A percentile compares a stretch with the other conserved stretches of the same genome.
Evolutionary conservation across 2,113 vertebrate genomes (phyloP).

Genomic region (Ptychochromis oligacanthus): DNA sequence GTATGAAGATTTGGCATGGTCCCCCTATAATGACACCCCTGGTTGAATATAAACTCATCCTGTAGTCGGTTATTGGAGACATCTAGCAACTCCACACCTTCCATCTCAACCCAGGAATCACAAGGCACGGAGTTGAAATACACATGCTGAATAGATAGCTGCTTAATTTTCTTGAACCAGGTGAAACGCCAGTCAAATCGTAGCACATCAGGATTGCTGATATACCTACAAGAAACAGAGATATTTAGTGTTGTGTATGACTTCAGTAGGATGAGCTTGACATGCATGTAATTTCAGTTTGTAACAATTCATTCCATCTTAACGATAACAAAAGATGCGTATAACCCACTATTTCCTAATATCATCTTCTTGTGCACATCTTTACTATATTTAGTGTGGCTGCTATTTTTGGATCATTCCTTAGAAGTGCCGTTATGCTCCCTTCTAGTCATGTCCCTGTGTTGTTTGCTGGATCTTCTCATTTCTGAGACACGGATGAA

Average conservation of each 20-base stretch:
- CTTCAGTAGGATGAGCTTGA: background rate
- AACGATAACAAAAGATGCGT: background rate
- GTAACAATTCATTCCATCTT: background rate
- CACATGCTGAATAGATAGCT: slow-evolving; percentile 79
- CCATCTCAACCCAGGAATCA: slow-evolving; percentile 82
- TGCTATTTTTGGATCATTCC: background rate
- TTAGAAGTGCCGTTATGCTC: background rate
- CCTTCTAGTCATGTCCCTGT: background rate
- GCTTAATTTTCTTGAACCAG: slow-evolving; percentile 80
- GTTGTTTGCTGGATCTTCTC: background rate
- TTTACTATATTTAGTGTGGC: background rate
- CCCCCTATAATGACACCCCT: slow-evolving; percentile 71
- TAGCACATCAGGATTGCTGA: slow-evolving; percentile 87
- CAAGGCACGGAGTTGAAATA: slow-evolving; percentile 87
- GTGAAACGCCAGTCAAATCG: slow-evolving; percentile 88
- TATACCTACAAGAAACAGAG: slow-evolving; percentile 75
- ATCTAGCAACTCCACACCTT: slow-evolving; percentile 68
- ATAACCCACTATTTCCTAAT: background rate
- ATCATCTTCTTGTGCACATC: background rate
- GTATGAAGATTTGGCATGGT: slow-evolving; percentile 71
- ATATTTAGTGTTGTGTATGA: background rate
- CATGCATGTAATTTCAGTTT: background rate
- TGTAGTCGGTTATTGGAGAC: slow-evolving; percentile 79
- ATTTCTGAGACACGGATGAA: too few relatives aligned
- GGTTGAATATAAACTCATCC: slow-evolving; percentile 77